phyloP scores from a whole-genome alignment of 37 sponge, comb jelly and placozoan genomes.

The Dysidea cf. avara region DNA sequence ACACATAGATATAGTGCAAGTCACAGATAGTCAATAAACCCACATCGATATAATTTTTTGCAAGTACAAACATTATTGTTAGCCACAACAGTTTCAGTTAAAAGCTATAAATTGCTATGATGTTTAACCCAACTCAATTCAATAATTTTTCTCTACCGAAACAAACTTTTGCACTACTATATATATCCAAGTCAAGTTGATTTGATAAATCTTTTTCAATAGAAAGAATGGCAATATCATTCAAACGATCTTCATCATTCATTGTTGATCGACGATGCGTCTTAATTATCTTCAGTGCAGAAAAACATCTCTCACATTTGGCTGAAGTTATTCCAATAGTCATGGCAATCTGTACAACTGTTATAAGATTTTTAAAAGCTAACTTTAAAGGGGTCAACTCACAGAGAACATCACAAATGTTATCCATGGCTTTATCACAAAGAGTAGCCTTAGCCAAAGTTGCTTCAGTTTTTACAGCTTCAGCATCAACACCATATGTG shows the following conservation, averaged over 20 bases:
- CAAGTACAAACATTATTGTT: too few species aligned
- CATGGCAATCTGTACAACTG: constrained; percentile 16
- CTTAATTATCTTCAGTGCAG: constrained; percentile 37
- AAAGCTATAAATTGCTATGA: too few species aligned
- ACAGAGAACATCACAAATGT: constrained; percentile 19
- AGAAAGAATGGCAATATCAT: constrained; percentile 7
- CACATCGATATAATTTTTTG: too few species aligned
- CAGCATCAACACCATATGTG: not conserved
- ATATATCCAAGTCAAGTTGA: too few species aligned
- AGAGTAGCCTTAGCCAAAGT: constrained; percentile 4
- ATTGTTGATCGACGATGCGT: constrained; percentile 13
- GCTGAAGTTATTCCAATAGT: constrained; percentile 30
- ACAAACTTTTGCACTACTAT: constrained; percentile 11
- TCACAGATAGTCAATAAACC: too few species aligned
- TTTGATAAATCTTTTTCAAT: too few species aligned
- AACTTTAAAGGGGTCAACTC: constrained; percentile 20
- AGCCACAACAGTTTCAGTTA: too few species aligned
- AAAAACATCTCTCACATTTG: constrained; percentile 39
- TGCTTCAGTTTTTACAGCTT: not conserved
- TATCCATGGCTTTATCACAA: constrained; percentile 3
- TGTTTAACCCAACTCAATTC: constrained; percentile 8
- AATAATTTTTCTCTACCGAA: not conserved
- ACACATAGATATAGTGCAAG: too few species aligned
- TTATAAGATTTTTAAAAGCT: constrained; percentile 13
- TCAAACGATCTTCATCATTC: constrained; percentile 11